Conservation (phyloP, 92 coral and sea anemone species). For the Hydrozoanthus gracilis region DNA sequence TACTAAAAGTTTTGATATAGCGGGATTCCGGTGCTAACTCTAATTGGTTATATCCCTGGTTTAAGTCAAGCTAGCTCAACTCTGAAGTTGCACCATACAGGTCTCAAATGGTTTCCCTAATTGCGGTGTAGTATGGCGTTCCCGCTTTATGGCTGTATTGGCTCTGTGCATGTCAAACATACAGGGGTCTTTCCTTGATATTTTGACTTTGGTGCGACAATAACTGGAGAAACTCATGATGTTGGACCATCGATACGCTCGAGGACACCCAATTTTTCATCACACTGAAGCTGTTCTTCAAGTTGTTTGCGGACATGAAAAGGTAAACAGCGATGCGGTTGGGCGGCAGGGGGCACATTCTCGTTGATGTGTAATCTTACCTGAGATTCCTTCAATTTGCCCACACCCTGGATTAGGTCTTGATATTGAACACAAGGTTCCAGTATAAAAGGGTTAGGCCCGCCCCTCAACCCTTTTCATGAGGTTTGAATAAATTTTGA, state of each 20-base stretch:
- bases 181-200: conserved; percentile 50
- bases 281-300: conserved; percentile 58
- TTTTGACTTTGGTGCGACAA: conserved; percentile 70
- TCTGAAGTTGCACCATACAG: conserved; percentile 66
- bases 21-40: too few species aligned
- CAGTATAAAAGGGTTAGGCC: too few species aligned
- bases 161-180: conserved; percentile 68
- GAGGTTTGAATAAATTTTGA: too few species aligned
- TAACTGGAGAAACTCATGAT: conserved; percentile 64
- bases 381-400: too few species aligned
- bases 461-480: too few species aligned
- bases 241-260: conserved; percentile 61
- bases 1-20: too few species aligned
- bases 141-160: conserved; percentile 62
- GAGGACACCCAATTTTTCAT: conserved; percentile 56
- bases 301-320: conserved; percentile 60
- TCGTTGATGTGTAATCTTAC: conserved; percentile 44
- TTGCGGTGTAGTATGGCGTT: conserved; percentile 66
- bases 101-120: conserved; percentile 57
- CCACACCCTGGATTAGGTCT: too few species aligned
- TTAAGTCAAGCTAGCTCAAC: too few species aligned
- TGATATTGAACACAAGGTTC: too few species aligned
- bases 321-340: conserved; percentile 65
- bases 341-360: conserved; percentile 57
- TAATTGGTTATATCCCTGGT: too few species aligned